phyloP scores from a whole-genome alignment of 2,113 vertebrate genomes.

The Chaenocephalus aceratus region DNA sequence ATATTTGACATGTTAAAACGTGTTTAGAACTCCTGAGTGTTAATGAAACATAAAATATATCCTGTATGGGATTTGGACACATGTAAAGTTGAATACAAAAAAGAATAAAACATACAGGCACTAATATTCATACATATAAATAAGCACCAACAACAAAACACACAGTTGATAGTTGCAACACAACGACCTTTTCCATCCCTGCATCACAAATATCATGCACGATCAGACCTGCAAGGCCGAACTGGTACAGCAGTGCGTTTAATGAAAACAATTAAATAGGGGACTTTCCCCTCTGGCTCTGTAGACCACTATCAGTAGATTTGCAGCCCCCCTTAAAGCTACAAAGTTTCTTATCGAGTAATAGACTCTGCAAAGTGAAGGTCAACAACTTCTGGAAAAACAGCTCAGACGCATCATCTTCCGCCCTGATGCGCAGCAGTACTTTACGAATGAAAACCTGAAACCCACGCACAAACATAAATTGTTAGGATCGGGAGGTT shows the following conservation, averaged over 20 bases:
- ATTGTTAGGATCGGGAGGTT: conserved; percentile 8
- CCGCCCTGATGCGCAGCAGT: neutral
- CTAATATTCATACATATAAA: neutral
- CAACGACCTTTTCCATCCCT: conserved; percentile 1
- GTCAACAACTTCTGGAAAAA: neutral
- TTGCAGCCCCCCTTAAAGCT: neutral
- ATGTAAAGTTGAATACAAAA: neutral
- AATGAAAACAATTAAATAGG: conserved; percentile 1
- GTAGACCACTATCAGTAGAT: neutral
- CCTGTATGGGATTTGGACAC: neutral
- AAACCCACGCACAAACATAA: conserved; percentile 15
- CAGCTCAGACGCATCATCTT: neutral
- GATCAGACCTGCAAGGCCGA: conserved; percentile 58
- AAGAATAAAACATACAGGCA: neutral
- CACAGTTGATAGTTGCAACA: conserved; percentile 27
- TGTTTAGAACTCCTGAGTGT: neutral
- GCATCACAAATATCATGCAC: conserved; percentile 54
- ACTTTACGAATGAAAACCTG: neutral
- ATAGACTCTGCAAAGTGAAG: neutral
- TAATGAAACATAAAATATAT: neutral
- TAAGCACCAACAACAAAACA: conserved; percentile 7
- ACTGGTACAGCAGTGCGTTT: neutral
- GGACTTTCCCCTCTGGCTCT: neutral
- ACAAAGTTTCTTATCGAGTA: neutral
- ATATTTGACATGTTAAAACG: neutral